Base-by-base conservation (phyloP, 2,113 vertebrate species). In the Pampusana beccarii region DNA sequence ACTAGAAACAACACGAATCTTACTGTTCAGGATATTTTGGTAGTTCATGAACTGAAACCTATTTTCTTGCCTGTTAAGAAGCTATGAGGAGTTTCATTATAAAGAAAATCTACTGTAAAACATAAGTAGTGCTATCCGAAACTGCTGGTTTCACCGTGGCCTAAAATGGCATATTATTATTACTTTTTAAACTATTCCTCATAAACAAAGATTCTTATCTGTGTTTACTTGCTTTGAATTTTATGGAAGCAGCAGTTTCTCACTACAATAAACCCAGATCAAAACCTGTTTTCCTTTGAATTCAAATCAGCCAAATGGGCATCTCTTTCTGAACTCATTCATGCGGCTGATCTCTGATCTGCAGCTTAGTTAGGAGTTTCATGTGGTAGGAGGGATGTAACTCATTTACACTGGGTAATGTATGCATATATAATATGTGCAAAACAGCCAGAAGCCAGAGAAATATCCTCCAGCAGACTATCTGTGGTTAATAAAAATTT, bases 231-330 rank as follows among this genome's bases (percentile, higher is more conserved):
- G 44, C 80, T 74, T 89, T 88, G 79, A 78, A 92, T 78, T 93
- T 86, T 69, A 70, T 87, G 74, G 70, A 90, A 24, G 13, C 90
- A 92, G 46, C 62, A 66, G 50, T 80, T 90, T 93, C 56, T 79
- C 44, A 15, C 20, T 86, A 53, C 58, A 64, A 9, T 72, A 50
- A 78, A 50, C 54, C 20, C 61, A 90, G 82, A 93, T 88, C 86
- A 97, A 77, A 87, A 77, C 38, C 21, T 57, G 10, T 36, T 66
- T 94, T 82, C 93, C 94, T 94, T 95, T 83, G 65, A 91, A 97
- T 94, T 95, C 65, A 92, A n/a, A 95, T 90, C 61, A 56, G 56
- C 88, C 93, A 91, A 93, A 86, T 44, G 46, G 74, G 77, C 56
- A 87, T 60, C 18, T 61, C 28, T 82, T 33, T 89, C 72, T 84